Evolutionary conservation across 2,113 vertebrate species (phyloP).

Genomic region (Mugil cephalus): DNA sequence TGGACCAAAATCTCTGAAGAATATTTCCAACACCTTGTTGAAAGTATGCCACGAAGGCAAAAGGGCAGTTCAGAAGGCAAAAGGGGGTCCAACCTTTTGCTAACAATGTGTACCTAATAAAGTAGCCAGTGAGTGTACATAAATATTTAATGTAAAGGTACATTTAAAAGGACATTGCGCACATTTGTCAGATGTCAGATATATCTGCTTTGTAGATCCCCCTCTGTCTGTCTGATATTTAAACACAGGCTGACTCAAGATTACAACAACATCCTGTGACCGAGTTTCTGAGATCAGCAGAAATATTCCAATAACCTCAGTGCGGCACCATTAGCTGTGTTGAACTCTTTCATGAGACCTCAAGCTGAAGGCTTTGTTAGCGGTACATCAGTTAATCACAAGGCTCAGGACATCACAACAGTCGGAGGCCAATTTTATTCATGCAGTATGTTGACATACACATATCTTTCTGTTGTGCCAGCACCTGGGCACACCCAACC

Average conservation of each 20-base stretch:
- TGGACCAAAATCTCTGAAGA: no score
- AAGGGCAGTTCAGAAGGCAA: no score
- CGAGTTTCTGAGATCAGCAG: slow-evolving; percentile 17
- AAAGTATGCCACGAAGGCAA: no score
- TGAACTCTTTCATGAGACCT: slow-evolving; percentile 15
- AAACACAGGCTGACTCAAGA: not conserved
- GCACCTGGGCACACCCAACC: slow-evolving; percentile 47
- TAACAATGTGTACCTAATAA: no score
- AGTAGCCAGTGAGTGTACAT: no score
- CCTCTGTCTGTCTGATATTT: not conserved
- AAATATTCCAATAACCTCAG: slow-evolving; percentile 30
- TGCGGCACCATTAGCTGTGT: not conserved
- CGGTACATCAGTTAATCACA: slow-evolving; percentile 53
- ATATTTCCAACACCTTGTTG: no score
- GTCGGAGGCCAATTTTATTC: slow-evolving; percentile 44
- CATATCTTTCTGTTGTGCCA: slow-evolving; percentile 36
- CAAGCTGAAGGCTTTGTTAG: slow-evolving; percentile 43
- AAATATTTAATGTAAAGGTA: no score
- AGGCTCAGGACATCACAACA: slow-evolving; percentile 22
- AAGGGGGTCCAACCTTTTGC: no score
- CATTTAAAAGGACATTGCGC: not conserved
- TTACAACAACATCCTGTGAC: slow-evolving; percentile 2
- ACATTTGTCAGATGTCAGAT: not conserved
- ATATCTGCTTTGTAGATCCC: not conserved
- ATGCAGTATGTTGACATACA: slow-evolving; percentile 26